Percentiles rank a stretch among this genome's conserved stretches.
Conservation (phyloP, 2,888 invertebrate genomes). For the Odontocolon sp. region DNA sequence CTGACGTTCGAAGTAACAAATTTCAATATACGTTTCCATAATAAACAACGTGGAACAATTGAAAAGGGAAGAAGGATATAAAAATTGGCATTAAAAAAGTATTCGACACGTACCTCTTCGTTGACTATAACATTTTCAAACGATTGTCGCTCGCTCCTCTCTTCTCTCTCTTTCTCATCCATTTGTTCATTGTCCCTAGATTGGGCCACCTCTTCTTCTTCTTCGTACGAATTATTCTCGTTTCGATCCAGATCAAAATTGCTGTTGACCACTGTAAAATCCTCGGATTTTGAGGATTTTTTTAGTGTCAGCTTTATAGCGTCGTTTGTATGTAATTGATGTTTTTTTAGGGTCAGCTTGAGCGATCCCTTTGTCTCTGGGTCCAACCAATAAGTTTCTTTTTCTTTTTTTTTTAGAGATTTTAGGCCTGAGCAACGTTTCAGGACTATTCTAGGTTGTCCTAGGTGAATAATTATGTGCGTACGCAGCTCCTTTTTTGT, state of each 20-base stretch:
- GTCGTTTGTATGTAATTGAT: slow-evolving; percentile 63
- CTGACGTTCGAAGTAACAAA: no score
- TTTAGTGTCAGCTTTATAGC: slow-evolving; percentile 74
- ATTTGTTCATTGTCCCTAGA: slow-evolving; percentile 72
- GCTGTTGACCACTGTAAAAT: slow-evolving; percentile 75
- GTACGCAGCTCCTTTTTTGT: slow-evolving; percentile 73
- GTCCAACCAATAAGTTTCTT: slow-evolving; percentile 73
- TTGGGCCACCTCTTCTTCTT: slow-evolving; percentile 71
- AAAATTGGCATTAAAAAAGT: no score
- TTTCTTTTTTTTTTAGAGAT: slow-evolving; percentile 64
- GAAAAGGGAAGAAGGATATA: no score
- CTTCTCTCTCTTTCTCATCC: slow-evolving; percentile 71
- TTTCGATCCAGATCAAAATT: slow-evolving; percentile 65
- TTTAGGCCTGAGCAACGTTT: slow-evolving; percentile 73
- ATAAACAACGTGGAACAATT: no score
- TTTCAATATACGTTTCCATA: no score
- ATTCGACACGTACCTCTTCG: slow-evolving; percentile 70
- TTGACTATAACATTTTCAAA: slow-evolving; percentile 78
- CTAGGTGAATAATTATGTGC: slow-evolving; percentile 74
- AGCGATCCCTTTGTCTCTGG: slow-evolving; percentile 74
- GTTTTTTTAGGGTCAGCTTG: slow-evolving; percentile 77
- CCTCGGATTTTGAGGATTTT: slow-evolving; percentile 74
- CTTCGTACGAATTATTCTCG: slow-evolving; percentile 58
- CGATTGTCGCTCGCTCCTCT: slow-evolving; percentile 69
- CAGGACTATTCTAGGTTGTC: slow-evolving; percentile 74